Evolutionary conservation across 1,140 invertebrate genomes (phyloP).

Genomic region (Acromyrmex charruanus): DNA sequence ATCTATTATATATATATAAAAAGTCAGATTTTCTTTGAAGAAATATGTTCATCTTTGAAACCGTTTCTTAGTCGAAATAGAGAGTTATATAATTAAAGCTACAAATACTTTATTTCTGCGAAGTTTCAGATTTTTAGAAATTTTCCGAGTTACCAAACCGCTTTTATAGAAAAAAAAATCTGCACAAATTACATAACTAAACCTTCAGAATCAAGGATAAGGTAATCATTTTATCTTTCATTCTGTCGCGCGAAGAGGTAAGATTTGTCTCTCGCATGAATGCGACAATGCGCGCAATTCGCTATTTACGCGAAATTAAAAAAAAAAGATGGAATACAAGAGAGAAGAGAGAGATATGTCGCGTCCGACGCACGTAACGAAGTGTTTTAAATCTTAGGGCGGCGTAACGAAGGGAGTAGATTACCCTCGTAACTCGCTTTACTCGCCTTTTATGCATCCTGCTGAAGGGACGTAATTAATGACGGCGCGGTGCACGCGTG

Average conservation of each 20-base stretch:
- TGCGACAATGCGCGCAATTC: neutral
- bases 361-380: conserved; percentile 45
- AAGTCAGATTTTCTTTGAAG: neutral
- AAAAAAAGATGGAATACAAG: conserved; percentile 20
- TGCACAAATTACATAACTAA: neutral
- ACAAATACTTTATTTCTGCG: neutral
- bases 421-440: conserved; percentile 46
- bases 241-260: neutral
- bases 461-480: conserved; percentile 61
- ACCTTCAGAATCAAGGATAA: neutral
- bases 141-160: neutral
- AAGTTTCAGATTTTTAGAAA: neutral
- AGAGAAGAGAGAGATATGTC: neutral
- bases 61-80: neutral
- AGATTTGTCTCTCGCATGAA: conserved; percentile 22
- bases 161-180: neutral
- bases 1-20: no score
- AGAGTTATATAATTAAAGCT: neutral
- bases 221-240: neutral
- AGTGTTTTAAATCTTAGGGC: conserved; percentile 47
- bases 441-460: conserved; percentile 41
- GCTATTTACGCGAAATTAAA: conserved; percentile 43
- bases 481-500: conserved; percentile 2
- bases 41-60: neutral
- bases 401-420: conserved; percentile 60